Percentiles rank a stretch among this genome's conserved stretches.
Conservation (phyloP, 2,888 invertebrate genomes). For the Chymomyza caudatula region DNA sequence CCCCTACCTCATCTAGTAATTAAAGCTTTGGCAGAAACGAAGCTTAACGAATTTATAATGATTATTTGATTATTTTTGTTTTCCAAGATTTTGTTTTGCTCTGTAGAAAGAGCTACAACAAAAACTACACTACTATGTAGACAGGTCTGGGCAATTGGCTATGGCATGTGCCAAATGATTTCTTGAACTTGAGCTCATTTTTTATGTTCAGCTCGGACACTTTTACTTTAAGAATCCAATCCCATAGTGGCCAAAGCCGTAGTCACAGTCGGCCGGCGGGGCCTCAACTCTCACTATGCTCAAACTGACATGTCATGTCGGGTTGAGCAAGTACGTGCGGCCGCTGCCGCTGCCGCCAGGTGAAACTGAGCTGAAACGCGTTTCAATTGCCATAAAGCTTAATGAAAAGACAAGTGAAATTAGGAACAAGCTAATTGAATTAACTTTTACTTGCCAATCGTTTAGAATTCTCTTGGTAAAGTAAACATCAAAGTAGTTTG, state of each 20-base stretch:
- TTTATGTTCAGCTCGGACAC: conserved; percentile 31
- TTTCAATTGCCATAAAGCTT: conserved; percentile 17
- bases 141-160: background rate
- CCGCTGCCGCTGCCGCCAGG: no score
- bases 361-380: conserved; percentile 40
- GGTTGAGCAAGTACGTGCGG: conserved; percentile 50
- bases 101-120: background rate
- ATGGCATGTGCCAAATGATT: conserved; percentile 58
- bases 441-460: background rate
- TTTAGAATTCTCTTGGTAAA: background rate
- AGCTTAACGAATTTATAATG: conserved; percentile 57
- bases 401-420: conserved; percentile 40
- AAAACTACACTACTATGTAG: background rate
- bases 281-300: conserved; percentile 55
- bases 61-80: conserved; percentile 27
- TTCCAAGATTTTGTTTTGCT: background rate
- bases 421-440: conserved; percentile 26
- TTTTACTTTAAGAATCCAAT: conserved; percentile 61
- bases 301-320: conserved; percentile 45
- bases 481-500: no score
- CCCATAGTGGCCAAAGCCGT: background rate
- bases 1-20: conserved; percentile 26
- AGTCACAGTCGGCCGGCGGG: background rate
- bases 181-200: conserved; percentile 39
- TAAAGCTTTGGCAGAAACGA: conserved; percentile 29